Base-by-base conservation (phyloP, 2,113 vertebrate species). In the Myotis lucifugus region DNA sequence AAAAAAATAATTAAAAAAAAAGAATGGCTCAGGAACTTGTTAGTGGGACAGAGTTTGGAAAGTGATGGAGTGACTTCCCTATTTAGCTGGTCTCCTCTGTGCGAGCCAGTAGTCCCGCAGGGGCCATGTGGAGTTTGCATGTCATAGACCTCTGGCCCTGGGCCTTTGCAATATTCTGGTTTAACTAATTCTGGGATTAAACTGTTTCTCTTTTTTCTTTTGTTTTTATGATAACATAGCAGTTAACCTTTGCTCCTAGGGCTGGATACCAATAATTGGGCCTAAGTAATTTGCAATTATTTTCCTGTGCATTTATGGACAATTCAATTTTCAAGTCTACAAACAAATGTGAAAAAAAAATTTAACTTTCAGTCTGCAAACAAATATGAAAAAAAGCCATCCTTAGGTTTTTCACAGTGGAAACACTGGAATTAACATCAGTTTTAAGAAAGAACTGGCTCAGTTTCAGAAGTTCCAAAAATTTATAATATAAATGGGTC, bases 251-350 rank as follows among this genome's bases (percentile, higher is more conserved):
- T 72, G 40, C n/a, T 94, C 48, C 40, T 78, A 54, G 14, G 64
- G 15, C 72, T 48, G 7, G 37, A 12, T 23, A 85, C 5, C 70
- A 85, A 70, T 93, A 69, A 83, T n/a, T 81, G 72, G 19, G 25
- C 17, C 8, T 92, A 85, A 66, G 25, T 89, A 86, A 90, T 67
- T 67, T 85, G 23, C 89, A 93, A 73, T 92, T 23, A 74, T 54
- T n/a, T 64, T 7, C 23, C 19, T 8, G 29, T 42, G 50, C 29
- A 34, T 72, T 93, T 64, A 14, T 73, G 56, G 54, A 78, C 34
- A 27, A 46, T 79, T 76, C 48, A 52, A 8, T 91, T 83, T 50
- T 40, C 46, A 59, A 89, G 61, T 12, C 59, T 82, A 61, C 13
- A 66, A 78, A 73, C 7, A 84, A 42, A 78, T 34, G 19, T 76